Base-by-base conservation (phyloP, 2,113 vertebrate species). In the Austrofundulus limnaeus region DNA sequence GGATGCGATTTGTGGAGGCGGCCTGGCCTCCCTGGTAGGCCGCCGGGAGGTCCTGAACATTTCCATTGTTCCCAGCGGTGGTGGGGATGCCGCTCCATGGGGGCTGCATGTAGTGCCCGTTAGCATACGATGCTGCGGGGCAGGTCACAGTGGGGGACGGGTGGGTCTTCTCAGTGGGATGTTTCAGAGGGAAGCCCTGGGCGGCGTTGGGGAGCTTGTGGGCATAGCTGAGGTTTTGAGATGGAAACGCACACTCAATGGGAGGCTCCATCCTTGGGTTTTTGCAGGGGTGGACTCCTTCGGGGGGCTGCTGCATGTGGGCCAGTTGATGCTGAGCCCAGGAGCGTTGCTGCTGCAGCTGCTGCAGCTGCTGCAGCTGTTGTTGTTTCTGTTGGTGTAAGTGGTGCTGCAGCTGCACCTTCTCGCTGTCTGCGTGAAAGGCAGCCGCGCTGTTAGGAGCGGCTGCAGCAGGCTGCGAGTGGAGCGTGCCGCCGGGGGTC, bases 321-420 rank as follows among this genome's bases (percentile, higher is more conserved):
- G 93, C 93, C 52, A 98, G 92, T 81, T 96, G 96, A 84, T 97
- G 96, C 90, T 96, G 96, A 78, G 93, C 94, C 97, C 97, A 99
- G 25, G 93, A 91, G 42, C 85, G 85, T 82, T 96, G 93, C 81
- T 95, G 95, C 59, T 95, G 93, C 82, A 95, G 95, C 61, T 94
- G 94, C n/a, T 67, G 53, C 0, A 83, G 77, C 11, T 83, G 87
- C 3, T 87, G 85, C 19, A 87, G 67, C 51, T 88, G 87, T 1
- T 93, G 92, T 75, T 94, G 90, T 17, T 82, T 94, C 1, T 75
- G 72, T 54, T 85, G 82, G 42, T 86, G 80, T 6, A 93, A 87
- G 67, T 94, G 91, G 66, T 95, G 95, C 75, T 77, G 76, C 31
- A 34, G 31, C 31, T 45, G 82, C 45, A 93, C 90, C 85, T 96